Evolutionary conservation across 2,113 vertebrate genomes (phyloP), one percentile per base, ranked within the genome.

Genomic region (Scopus umbretta): DNA sequence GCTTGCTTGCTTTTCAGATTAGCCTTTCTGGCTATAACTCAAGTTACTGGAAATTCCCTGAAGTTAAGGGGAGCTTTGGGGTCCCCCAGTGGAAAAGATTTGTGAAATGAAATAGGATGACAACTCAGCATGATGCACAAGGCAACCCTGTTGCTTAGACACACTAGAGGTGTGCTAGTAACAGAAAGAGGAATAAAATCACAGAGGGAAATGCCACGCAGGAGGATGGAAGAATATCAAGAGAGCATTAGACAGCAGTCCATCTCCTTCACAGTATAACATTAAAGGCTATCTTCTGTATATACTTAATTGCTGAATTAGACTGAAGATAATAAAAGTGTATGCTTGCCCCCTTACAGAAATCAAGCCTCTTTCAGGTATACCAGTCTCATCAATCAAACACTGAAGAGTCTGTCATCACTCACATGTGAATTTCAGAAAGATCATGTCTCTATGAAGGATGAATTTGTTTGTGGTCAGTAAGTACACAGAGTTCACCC

Each of bases 161-260:
- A n/a, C n/a, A n/a, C n/a, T n/a, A n/a, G n/a, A n/a, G 26, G 7
- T 47, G 7, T 70, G 20, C 11, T 34, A 43, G 17, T 25, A 71
- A 58, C 14, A 71, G 40, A n/a, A n/a, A n/a, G 12, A 72, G 34
- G 19, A 79, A 40, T 47, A 53, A 92, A 83, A 76, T 8, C 14
- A 6, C 19, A 0, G 1, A 58, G 55, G 21, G 59, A 88, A 88
- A 40, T 25, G 34, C 4, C 36, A 70, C 0, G 0, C 20, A 34
- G 36, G 34, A 82, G 15, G 16, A 32, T 91, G 61, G 56, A 72
- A 83, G 30, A 29, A 19, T 61, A 27, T 40, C 36, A 84, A 80
- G 38, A 38, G 12, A 52, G 10, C 32, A 34, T 86, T 21, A 62
- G 32, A 30, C 16, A 75, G 19, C 7, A 5, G 27, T 50, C 19